phyloP scores from a whole-genome alignment of 2,888 invertebrate species.

The Drosophila anceps region DNA sequence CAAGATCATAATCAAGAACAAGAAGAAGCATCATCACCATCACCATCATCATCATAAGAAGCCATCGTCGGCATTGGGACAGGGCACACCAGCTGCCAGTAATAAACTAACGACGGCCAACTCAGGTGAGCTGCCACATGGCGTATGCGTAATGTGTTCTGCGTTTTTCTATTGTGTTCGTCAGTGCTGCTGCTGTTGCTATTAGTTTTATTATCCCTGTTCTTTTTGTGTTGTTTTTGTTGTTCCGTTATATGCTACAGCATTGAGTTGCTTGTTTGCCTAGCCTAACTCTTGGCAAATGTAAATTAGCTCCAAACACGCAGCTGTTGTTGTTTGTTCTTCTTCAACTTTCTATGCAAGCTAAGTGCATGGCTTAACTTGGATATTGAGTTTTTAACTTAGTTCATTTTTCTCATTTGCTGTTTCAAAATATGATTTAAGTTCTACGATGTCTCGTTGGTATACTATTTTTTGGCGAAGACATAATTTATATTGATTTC shows the following conservation, averaged over 20 bases:
- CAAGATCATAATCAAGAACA: conserved; percentile 98
- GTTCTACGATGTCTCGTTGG: background rate
- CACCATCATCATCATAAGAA: conserved; percentile 90
- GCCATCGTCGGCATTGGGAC: conserved; percentile 66
- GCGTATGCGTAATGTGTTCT: conserved; percentile 60
- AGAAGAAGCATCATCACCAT: conserved; percentile 96
- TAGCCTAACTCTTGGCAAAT: conserved; percentile 32
- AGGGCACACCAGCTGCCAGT: conserved; percentile 69
- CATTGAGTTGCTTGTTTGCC: conserved; percentile 6
- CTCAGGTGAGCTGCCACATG: conserved; percentile 82
- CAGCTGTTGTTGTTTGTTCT: conserved; percentile 35
- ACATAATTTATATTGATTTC: background rate
- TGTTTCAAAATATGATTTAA: conserved; percentile 11
- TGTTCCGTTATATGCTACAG: background rate
- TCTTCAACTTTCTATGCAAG: conserved; percentile 3
- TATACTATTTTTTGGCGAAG: background rate
- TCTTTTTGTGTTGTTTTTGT: conserved; percentile 4
- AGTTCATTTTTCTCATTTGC: conserved; percentile 6
- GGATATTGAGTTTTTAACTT: conserved; percentile 13
- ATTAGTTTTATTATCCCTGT: conserved; percentile 20
- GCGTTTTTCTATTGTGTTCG: conserved; percentile 31
- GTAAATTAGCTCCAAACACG: conserved; percentile 65
- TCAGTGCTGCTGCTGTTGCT: conserved; percentile 7
- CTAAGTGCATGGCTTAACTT: conserved; percentile 14
- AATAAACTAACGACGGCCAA: conserved; percentile 84